Percentiles rank a stretch among this genome's conserved stretches.
Evolutionary conservation across 2,888 invertebrate genomes (phyloP).

Genomic region (Dendrolimus pini): DNA sequence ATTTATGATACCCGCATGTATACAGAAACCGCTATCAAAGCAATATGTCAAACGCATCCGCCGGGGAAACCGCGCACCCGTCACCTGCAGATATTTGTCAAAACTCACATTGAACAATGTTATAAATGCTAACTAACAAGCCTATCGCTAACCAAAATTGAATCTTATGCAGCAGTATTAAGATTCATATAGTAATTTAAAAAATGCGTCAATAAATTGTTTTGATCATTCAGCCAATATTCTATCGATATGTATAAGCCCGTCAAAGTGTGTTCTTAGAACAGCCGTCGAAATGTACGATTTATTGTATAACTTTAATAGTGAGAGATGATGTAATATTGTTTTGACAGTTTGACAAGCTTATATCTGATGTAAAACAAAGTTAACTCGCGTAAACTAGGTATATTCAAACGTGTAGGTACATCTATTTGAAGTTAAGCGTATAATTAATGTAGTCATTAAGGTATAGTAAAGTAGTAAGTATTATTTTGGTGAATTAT

Average conservation of each 20-base stretch:
- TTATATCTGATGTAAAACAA: no score
- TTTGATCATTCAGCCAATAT: conserved; percentile 37
- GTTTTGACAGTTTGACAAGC: conserved; percentile 12
- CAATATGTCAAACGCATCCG: conserved; percentile 70
- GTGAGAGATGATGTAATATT: conserved; percentile 24
- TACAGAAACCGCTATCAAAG: conserved; percentile 57
- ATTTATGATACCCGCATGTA: conserved; percentile 53
- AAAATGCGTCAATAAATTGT: conserved; percentile 8
- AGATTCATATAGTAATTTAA: background rate
- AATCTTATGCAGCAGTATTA: background rate
- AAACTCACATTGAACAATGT: conserved; percentile 50
- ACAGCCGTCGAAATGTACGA: conserved; percentile 43
- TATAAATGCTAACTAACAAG: conserved; percentile 17
- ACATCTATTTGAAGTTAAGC: no score
- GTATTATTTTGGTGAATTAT: no score
- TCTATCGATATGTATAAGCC: conserved; percentile 58
- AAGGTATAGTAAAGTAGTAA: no score
- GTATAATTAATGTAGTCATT: no score
- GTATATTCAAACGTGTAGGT: no score
- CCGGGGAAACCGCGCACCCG: conserved; percentile 54
- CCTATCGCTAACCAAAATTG: conserved; percentile 5
- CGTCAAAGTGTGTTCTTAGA: conserved; percentile 52
- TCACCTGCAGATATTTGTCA: conserved; percentile 75
- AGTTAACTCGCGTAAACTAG: no score
- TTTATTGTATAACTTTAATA: conserved; percentile 59